These are phyloP conservation scores for Heteromyza rotundicornis DNA, from an alignment of 2,888 invertebrate genomes.

Conservation along the genomic window DNA sequence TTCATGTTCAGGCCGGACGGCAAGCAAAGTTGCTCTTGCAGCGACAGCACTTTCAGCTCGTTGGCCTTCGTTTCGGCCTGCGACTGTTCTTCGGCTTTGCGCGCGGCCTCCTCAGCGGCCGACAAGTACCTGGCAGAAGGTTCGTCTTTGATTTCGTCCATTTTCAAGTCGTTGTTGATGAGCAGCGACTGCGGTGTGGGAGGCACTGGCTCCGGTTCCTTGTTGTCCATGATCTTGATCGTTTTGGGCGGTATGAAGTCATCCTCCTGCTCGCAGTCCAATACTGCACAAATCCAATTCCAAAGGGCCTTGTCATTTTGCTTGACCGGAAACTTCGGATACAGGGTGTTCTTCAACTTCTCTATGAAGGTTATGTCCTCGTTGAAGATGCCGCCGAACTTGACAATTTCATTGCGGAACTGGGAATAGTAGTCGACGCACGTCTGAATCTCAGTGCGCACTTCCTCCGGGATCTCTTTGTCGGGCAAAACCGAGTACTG, in stretches of 20 bases:
- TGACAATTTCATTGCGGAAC: slow-evolving; percentile 69
- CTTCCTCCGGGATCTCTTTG: slow-evolving; percentile 77
- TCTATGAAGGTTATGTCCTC: slow-evolving; percentile 79
- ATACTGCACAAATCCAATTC: slow-evolving; percentile 78
- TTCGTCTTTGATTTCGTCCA: slow-evolving; percentile 44
- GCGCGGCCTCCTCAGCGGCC: slow-evolving; percentile 43
- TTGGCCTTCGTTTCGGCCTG: slow-evolving; percentile 48
- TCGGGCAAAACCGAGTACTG: slow-evolving; percentile 86
- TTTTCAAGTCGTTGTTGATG: slow-evolving; percentile 18
- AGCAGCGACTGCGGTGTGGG: neutral
- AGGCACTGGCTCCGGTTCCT: slow-evolving; percentile 36
- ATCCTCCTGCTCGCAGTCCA: slow-evolving; percentile 76
- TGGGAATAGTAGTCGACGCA: slow-evolving; percentile 84
- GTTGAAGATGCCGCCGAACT: slow-evolving; percentile 65
- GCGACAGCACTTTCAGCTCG: slow-evolving; percentile 57
- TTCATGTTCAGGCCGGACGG: slow-evolving; percentile 63
- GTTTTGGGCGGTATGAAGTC: slow-evolving; percentile 68
- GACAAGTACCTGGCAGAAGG: slow-evolving; percentile 31
- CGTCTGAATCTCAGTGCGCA: slow-evolving; percentile 85
- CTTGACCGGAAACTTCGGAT: slow-evolving; percentile 82
- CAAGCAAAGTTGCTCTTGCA: slow-evolving; percentile 60
- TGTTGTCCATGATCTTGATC: slow-evolving; percentile 53
- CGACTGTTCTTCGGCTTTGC: slow-evolving; percentile 46
- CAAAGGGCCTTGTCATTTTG: slow-evolving; percentile 78
- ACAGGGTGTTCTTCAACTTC: slow-evolving; percentile 81